phyloP scores from a whole-genome alignment of 2,888 invertebrate species.

The Ophion ventricosus region DNA sequence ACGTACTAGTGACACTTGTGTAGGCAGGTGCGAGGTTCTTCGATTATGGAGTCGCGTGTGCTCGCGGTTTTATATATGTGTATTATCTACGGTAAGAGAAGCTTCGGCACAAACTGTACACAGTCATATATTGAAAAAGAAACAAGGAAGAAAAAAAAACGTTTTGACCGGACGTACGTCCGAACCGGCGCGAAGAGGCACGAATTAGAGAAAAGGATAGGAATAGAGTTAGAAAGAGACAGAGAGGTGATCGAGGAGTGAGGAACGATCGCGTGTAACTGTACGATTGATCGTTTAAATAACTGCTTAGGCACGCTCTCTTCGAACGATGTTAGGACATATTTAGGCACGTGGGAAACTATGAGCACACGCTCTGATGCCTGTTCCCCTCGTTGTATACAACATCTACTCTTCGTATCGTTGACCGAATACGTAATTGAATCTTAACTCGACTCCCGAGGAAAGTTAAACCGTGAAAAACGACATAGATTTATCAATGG shows the following conservation, averaged over 20 bases:
- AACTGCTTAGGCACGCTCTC: slow-evolving; percentile 36
- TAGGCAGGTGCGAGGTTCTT: slow-evolving; percentile 32
- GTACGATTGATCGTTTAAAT: slow-evolving; percentile 46
- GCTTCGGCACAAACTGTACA: slow-evolving; percentile 28
- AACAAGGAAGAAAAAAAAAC: slow-evolving; percentile 13
- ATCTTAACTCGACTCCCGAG: neutral
- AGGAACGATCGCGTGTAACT: slow-evolving; percentile 38
- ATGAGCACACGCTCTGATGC: slow-evolving; percentile 14
- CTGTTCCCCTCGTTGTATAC: slow-evolving; percentile 23
- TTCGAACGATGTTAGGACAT: slow-evolving; percentile 46
- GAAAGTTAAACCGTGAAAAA: neutral
- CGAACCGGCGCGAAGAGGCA: slow-evolving; percentile 8
- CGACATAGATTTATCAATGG: too few species aligned
- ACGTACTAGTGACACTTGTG: slow-evolving; percentile 28
- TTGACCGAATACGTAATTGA: slow-evolving; percentile 38
- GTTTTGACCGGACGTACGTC: slow-evolving; percentile 56
- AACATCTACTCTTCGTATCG: slow-evolving; percentile 29
- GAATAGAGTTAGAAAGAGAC: slow-evolving; percentile 4
- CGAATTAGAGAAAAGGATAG: slow-evolving; percentile 20
- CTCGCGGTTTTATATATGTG: slow-evolving; percentile 23
- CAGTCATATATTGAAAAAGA: slow-evolving; percentile 46
- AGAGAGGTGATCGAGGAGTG: neutral
- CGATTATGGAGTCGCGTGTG: slow-evolving; percentile 31
- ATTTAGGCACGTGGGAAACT: slow-evolving; percentile 48
- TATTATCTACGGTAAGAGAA: slow-evolving; percentile 25